Evolutionary conservation across 2,888 invertebrate genomes (phyloP).

Genomic region (Hypselothyrea guttata): DNA sequence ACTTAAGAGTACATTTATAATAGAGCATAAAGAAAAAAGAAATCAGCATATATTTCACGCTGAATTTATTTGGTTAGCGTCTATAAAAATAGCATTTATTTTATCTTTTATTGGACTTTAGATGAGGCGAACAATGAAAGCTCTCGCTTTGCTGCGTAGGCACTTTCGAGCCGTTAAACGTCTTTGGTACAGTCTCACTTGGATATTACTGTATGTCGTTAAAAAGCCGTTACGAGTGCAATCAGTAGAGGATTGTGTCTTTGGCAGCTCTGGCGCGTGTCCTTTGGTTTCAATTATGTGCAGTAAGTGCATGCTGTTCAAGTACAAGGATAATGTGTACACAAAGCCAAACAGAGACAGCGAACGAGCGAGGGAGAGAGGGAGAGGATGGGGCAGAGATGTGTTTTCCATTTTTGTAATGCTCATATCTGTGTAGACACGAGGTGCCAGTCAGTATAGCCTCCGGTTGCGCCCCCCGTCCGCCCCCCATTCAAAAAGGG

Average conservation of each 20-base stretch:
- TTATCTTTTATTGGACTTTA: too few species aligned
- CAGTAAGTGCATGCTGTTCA: constrained; percentile 65
- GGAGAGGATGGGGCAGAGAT: too few species aligned
- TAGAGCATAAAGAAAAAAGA: too few species aligned
- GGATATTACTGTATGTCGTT: constrained; percentile 17
- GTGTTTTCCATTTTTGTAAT: constrained; percentile 1
- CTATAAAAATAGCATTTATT: too few species aligned
- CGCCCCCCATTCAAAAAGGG: background rate
- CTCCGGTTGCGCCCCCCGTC: constrained; percentile 11
- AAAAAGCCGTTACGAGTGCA: constrained; percentile 16
- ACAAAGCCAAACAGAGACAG: constrained; percentile 20
- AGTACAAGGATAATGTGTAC: constrained; percentile 70
- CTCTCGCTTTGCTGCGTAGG: constrained; percentile 1
- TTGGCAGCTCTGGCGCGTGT: constrained; percentile 30
- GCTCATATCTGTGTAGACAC: constrained; percentile 14
- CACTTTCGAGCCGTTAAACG: constrained; percentile 2
- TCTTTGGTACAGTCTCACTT: background rate
- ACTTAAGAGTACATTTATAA: too few species aligned
- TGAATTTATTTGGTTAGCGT: too few species aligned
- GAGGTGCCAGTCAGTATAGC: constrained; percentile 22
- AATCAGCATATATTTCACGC: too few species aligned
- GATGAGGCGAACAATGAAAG: too few species aligned
- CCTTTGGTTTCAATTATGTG: constrained; percentile 64
- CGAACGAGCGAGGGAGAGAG: background rate
- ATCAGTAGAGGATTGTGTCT: constrained; percentile 29